Conservation (phyloP, 2,888 invertebrate genomes). For the Pammene fasciana region DNA sequence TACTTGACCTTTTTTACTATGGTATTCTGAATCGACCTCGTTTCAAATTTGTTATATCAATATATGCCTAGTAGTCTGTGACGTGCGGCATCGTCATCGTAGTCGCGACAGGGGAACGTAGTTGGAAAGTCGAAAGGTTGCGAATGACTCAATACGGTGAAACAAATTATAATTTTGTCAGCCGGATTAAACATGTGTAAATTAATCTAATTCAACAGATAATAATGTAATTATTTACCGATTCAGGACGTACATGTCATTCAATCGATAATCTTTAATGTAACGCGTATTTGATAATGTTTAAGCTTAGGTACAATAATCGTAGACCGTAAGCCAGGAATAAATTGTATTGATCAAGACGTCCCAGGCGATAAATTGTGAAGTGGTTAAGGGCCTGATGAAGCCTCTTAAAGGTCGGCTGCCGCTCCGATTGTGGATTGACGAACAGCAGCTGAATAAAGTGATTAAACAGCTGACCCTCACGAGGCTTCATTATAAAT, state of each 20-base stretch:
- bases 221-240: constrained; percentile 9
- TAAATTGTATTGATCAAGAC: no score
- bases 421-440: no score
- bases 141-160: constrained; percentile 21
- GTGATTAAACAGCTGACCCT: no score
- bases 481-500: no score
- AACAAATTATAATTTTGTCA: constrained; percentile 7
- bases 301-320: no score
- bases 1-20: constrained; percentile 6
- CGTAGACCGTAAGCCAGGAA: no score
- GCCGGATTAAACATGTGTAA: constrained; percentile 1
- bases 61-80: constrained; percentile 24
- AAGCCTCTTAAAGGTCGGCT: no score
- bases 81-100: not conserved
- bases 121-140: constrained; percentile 1
- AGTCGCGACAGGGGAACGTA: constrained; percentile 9
- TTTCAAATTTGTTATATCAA: constrained; percentile 32
- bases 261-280: not conserved
- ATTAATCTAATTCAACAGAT: constrained; percentile 9
- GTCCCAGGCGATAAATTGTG: no score
- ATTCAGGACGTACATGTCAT: constrained; percentile 5
- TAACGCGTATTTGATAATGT: not conserved
- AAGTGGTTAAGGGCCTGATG: no score
- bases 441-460: no score
- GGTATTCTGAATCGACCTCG: constrained; percentile 20